Base-by-base conservation (phyloP, 2,888 invertebrate genomes). In the Tetheella fluctuosa region DNA sequence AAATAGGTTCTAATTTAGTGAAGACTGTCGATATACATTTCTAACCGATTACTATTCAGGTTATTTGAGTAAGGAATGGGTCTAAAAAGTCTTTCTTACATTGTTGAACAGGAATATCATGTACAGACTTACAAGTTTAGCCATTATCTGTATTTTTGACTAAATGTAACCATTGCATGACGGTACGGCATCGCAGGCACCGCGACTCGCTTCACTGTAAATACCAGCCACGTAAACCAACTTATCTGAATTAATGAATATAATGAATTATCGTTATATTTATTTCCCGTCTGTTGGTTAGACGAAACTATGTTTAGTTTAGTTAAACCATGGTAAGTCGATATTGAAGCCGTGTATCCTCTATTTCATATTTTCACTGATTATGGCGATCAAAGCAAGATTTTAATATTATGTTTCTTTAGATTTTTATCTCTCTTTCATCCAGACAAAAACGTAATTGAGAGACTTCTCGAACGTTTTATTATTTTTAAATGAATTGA, bases 141-240 rank as follows among this genome's bases (percentile, higher is more conserved):
- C 25, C 6, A 25, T 54, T 30, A 12, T 54, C 12, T 17, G 30
- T 52, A 61, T 42, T 61, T 56, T 54, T 13, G 12, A 37, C 23
- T 54, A 59, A 63, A 67, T 62, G 71, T 58, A 58, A 54, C 54
- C 13, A 60, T 71, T 23, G 69, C 69, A 64, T 71, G 71, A 59
- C 61, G 23, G 53, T 13, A 12, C 20, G 48, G 48, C 6, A 39
- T 39, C 39, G 42, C 42, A 4, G 42, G 37, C 53, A 54, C 34
- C 54, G 37, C 20, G 30, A 17, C 42, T 42, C 17, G 17, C n/a
- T 30, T n/a, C 34, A 28, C 28, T 60, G 57, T 70, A 64, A 68
- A 70, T 68, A 54, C 34, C 28, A 54, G 39, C 5, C n/a, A 61
- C 62, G 64, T 68, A 62, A 70, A 55, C 57, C 17, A 34, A 64